Conservation (phyloP, 2,113 vertebrate species). For the Lethenteron reissneri region DNA sequence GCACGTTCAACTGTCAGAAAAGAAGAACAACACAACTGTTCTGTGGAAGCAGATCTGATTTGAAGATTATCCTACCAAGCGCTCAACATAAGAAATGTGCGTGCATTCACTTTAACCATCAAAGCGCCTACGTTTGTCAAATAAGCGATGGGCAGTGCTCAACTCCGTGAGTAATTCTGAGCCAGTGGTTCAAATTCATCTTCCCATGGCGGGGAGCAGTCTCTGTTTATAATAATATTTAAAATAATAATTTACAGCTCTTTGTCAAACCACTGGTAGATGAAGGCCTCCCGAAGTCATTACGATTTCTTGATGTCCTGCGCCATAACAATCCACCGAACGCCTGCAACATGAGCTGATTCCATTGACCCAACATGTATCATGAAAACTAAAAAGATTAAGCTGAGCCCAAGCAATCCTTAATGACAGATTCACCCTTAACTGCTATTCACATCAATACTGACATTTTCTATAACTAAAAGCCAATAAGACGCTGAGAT, state of each 20-base stretch:
- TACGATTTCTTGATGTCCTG: too few relatives aligned
- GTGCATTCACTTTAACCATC: background rate
- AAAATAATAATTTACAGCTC: too few relatives aligned
- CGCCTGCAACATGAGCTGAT: too few relatives aligned
- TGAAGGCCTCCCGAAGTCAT: too few relatives aligned
- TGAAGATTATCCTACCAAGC: background rate
- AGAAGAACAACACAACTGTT: background rate
- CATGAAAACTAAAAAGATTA: constrained; percentile 11
- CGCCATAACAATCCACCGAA: too few relatives aligned
- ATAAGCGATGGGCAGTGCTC: background rate
- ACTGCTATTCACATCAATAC: constrained; percentile 7
- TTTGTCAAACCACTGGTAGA: too few relatives aligned
- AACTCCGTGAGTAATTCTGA: constrained; percentile 20
- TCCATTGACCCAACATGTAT: constrained; percentile 10
- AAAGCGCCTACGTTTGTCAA: background rate
- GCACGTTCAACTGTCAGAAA: constrained; percentile 48
- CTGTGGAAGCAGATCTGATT: background rate
- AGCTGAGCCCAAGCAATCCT: background rate
- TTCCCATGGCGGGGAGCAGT: too few relatives aligned
- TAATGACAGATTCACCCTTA: background rate
- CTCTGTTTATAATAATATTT: too few relatives aligned
- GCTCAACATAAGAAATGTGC: background rate
- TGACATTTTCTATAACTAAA: too few relatives aligned
- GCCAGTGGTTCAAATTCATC: constrained; percentile 14
- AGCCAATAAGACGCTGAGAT: too few relatives aligned